phyloP scores from a whole-genome alignment of 2,797 vertebrate genomes.

The Eidolon dupreanum region DNA sequence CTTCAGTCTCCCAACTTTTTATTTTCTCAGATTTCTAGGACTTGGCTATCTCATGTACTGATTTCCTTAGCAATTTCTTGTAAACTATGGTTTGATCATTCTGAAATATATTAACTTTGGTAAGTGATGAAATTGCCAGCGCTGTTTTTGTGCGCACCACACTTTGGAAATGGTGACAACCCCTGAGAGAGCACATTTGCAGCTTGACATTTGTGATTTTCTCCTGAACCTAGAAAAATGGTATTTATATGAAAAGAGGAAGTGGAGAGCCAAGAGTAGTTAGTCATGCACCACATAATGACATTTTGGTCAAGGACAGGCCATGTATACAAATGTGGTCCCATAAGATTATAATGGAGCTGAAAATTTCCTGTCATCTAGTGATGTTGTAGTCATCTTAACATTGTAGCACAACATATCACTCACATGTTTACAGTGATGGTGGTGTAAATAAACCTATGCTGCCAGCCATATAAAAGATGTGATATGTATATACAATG shows the following conservation, averaged over 20 bases:
- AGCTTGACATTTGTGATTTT: slow-evolving; percentile 8
- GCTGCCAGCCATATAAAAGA: not conserved
- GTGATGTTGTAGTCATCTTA: not conserved
- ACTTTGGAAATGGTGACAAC: slow-evolving; percentile 30
- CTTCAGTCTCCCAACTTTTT: not conserved
- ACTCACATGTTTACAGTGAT: not conserved
- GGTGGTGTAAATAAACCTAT: not conserved
- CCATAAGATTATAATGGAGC: not conserved
- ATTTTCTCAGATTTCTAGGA: slow-evolving; percentile 52
- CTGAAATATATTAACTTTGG: slow-evolving; percentile 68
- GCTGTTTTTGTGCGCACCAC: slow-evolving; percentile 1
- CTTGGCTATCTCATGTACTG: slow-evolving; percentile 57
- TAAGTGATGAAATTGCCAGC: slow-evolving; percentile 54
- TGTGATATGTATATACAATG: no score
- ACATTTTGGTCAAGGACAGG: not conserved
- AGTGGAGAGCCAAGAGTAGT: not conserved
- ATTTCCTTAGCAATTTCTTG: slow-evolving; percentile 78
- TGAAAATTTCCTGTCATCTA: not conserved
- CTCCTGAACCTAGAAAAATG: slow-evolving; percentile 37
- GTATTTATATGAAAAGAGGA: slow-evolving; percentile 42
- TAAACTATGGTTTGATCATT: slow-evolving; percentile 66
- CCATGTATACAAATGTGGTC: not conserved
- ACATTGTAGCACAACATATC: not conserved
- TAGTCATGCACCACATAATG: not conserved
- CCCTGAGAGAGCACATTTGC: slow-evolving; percentile 24